phyloP scores from a whole-genome alignment of 1,140 invertebrate species.

The Thalassaphorura encarpata region DNA sequence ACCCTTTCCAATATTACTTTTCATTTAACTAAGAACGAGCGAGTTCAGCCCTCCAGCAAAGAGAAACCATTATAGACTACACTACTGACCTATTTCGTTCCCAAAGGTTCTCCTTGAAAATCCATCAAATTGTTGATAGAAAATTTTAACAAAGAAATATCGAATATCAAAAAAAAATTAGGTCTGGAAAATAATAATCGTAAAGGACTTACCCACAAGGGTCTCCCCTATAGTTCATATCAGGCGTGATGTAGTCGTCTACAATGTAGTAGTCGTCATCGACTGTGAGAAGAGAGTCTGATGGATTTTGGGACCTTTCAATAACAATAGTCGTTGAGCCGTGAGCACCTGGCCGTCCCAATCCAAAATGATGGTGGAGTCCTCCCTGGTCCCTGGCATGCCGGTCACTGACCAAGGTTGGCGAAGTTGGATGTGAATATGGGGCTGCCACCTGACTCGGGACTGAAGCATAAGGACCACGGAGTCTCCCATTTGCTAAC shows the following conservation, averaged over 20 bases:
- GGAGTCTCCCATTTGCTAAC: constrained; percentile 29
- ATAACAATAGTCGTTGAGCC: constrained; percentile 25
- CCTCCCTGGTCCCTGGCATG: constrained; percentile 13
- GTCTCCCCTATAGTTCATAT: constrained; percentile 30
- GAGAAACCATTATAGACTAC: neutral
- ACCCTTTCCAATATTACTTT: neutral
- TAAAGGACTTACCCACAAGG: constrained; percentile 23
- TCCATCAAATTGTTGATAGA: neutral
- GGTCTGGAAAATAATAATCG: neutral
- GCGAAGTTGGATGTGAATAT: constrained; percentile 29
- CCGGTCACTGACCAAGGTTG: constrained; percentile 22
- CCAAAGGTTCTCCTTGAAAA: neutral
- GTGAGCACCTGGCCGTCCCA: constrained; percentile 14
- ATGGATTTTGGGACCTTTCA: constrained; percentile 19
- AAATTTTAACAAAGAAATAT: neutral
- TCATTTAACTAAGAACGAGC: neutral
- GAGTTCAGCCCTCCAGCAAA: neutral
- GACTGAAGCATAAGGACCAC: constrained; percentile 27
- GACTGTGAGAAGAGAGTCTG: constrained; percentile 28
- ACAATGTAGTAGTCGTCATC: constrained; percentile 30
- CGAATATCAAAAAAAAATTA: neutral
- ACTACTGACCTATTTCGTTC: neutral
- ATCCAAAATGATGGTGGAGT: constrained; percentile 17
- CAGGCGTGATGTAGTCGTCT: constrained; percentile 30
- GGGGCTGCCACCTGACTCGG: constrained; percentile 25